Evolutionary conservation across 2,113 vertebrate genomes (phyloP).

Genomic region (Zosterops hypoxanthus): DNA sequence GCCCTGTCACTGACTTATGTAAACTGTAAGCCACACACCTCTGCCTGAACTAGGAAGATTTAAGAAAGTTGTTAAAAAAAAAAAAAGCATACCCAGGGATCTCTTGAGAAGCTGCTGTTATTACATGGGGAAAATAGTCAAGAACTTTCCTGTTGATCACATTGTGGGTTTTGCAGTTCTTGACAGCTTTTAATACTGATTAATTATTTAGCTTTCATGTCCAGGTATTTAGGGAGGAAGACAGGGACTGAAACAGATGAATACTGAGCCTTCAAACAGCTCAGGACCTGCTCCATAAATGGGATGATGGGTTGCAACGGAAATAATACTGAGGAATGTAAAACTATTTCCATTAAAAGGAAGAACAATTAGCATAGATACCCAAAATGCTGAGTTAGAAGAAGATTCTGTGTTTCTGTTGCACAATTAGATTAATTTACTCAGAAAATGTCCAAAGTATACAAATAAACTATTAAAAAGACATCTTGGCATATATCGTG

Average conservation of each 20-base stretch:
- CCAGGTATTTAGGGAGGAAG: not conserved
- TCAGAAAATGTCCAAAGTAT: not conserved
- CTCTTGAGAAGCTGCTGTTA: not conserved
- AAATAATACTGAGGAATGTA: not conserved
- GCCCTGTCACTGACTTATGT: not conserved
- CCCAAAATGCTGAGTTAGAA: not conserved
- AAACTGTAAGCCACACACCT: not conserved
- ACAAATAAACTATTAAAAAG: not conserved
- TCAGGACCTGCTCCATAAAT: not conserved
- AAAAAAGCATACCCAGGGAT: not conserved
- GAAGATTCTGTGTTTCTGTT: not conserved
- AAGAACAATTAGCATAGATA: not conserved
- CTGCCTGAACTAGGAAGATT: not conserved
- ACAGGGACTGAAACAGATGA: not conserved
- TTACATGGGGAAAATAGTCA: not conserved
- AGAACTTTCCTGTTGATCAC: not conserved
- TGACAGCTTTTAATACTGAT: not conserved
- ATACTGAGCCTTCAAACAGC: not conserved
- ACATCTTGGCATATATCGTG: not conserved
- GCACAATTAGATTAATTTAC: not conserved
- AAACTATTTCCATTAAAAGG: not conserved
- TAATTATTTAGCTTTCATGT: not conserved
- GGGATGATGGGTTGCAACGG: not conserved
- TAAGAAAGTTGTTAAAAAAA: not conserved
- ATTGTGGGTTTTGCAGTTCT: not conserved